Evolutionary conservation across 2,888 invertebrate genomes (phyloP).

Genomic region (Lithophane ornitopus): DNA sequence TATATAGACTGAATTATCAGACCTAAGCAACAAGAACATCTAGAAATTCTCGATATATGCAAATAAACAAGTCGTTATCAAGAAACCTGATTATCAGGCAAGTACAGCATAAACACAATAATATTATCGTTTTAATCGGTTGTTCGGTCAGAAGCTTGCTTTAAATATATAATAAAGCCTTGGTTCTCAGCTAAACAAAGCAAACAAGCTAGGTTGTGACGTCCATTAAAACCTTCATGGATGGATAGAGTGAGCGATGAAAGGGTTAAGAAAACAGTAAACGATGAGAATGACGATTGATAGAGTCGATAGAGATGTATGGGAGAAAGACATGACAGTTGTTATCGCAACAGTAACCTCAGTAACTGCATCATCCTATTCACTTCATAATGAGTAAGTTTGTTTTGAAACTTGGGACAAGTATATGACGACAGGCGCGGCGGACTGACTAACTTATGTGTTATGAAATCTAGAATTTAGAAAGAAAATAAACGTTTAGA

Average conservation of each 20-base stretch:
- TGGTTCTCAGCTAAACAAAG: conserved; percentile 15
- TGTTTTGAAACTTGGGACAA: neutral
- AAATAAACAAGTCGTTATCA: conserved; percentile 31
- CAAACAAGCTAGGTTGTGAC: neutral
- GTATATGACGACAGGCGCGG: neutral
- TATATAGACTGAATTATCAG: conserved; percentile 31
- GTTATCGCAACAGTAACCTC: neutral
- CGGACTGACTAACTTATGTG: neutral
- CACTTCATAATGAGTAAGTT: neutral
- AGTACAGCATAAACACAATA: conserved; percentile 21
- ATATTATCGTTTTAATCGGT: conserved; percentile 15
- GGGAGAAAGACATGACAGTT: neutral
- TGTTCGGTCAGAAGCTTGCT: conserved; percentile 6
- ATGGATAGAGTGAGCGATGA: neutral
- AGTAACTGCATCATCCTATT: neutral
- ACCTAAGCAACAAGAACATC: conserved; percentile 28
- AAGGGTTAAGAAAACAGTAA: neutral
- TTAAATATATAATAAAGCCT: conserved; percentile 9
- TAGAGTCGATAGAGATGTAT: neutral
- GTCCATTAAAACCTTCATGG: neutral
- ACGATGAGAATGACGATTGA: neutral
- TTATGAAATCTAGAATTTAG: neutral
- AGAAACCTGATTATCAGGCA: conserved; percentile 30
- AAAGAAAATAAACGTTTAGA: neutral
- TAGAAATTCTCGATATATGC: conserved; percentile 24